phyloP scores from a whole-genome alignment of 2,888 invertebrate species.

The Unio pictorum region DNA sequence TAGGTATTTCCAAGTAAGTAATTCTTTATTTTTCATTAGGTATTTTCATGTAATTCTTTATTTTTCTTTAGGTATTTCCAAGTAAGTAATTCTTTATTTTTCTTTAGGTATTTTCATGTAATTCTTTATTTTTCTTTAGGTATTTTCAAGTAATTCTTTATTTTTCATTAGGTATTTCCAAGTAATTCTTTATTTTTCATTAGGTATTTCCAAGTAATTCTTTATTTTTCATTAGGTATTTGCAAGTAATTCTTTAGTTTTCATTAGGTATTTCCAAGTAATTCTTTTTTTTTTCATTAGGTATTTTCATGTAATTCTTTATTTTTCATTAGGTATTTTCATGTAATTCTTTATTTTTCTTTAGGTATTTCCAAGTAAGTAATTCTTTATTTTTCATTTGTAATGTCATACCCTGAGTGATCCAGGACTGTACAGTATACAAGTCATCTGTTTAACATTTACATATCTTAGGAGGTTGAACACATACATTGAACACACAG shows the following conservation, averaged over 20 bases:
- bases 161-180: neutral
- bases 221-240: neutral
- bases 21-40: neutral
- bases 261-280: neutral
- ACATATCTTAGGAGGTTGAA: too few species aligned
- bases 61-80: neutral
- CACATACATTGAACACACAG: too few species aligned
- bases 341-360: too few species aligned
- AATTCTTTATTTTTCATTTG: conserved; percentile 1
- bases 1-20: neutral
- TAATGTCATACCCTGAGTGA: neutral
- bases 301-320: neutral
- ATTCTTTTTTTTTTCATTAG: too few species aligned
- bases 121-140: neutral
- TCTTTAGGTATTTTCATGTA: neutral
- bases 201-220: neutral
- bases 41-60: neutral
- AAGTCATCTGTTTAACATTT: too few species aligned
- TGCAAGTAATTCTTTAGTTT: neutral
- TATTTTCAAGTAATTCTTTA: neutral
- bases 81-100: neutral
- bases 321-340: too few species aligned
- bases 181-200: too few species aligned
- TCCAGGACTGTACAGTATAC: too few species aligned
- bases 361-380: neutral